phyloP scores from a whole-genome alignment of 2,888 invertebrate species.

The Melanchra persicariae region DNA sequence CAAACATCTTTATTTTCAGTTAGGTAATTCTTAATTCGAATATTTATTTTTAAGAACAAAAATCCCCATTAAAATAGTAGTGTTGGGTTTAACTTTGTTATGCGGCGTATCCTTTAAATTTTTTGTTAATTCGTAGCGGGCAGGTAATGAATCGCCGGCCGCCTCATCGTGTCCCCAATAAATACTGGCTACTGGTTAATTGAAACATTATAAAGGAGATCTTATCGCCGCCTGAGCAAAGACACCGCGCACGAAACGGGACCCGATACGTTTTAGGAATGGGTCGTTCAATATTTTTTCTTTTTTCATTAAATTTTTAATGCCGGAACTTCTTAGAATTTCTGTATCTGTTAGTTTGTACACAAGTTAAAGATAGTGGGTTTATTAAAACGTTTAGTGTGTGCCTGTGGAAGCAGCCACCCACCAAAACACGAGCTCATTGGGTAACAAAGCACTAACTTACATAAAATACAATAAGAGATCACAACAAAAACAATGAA shows the following conservation, averaged over 20 bases:
- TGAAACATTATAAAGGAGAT: conserved; percentile 89
- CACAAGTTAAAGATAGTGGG: conserved; percentile 57
- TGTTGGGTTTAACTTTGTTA: conserved; percentile 70
- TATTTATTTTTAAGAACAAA: conserved; percentile 45
- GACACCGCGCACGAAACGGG: conserved; percentile 80
- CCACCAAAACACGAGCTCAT: conserved; percentile 76
- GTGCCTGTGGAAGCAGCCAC: conserved; percentile 64
- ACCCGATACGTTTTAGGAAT: conserved; percentile 78
- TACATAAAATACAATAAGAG: conserved; percentile 77
- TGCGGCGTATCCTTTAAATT: conserved; percentile 76
- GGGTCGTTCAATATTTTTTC: conserved; percentile 70
- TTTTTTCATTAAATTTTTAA: conserved; percentile 65
- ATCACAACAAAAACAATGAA: conserved; percentile 81
- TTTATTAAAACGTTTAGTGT: conserved; percentile 52
- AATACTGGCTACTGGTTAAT: conserved; percentile 90
- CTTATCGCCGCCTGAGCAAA: conserved; percentile 82
- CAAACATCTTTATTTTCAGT: conserved; percentile 12
- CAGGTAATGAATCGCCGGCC: conserved; percentile 85
- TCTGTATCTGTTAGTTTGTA: conserved; percentile 64
- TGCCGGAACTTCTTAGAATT: conserved; percentile 70
- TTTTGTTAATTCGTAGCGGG: conserved; percentile 75
- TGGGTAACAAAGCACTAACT: conserved; percentile 75
- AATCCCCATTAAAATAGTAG: conserved; percentile 59
- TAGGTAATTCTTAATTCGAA: conserved; percentile 39
- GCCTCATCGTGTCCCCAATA: conserved; percentile 82